Conservation (phyloP, 2,888 invertebrate species). For the Sceliomorpha sp. region DNA sequence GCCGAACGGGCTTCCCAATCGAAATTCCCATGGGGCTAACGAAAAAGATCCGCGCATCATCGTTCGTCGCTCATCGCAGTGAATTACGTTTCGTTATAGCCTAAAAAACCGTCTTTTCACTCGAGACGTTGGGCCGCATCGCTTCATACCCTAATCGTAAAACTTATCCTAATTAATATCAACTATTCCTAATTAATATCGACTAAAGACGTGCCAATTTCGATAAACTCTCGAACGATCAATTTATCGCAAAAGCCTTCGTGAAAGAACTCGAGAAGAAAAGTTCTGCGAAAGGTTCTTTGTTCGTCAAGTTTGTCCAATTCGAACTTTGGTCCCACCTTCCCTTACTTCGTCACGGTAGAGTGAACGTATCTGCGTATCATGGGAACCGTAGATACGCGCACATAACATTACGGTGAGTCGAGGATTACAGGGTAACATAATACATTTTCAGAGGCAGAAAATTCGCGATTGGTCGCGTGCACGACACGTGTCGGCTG, state of each 20-base stretch:
- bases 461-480: constrained; percentile 67
- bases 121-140: neutral
- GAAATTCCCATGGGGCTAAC: constrained; percentile 35
- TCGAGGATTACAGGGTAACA: constrained; percentile 55
- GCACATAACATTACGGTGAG: constrained; percentile 41
- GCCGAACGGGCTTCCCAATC: constrained; percentile 36
- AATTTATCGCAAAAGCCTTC: too few relatives aligned
- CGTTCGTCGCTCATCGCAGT: constrained; percentile 27
- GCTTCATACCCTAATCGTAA: too few relatives aligned
- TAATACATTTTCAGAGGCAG: constrained; percentile 61
- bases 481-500: constrained; percentile 59
- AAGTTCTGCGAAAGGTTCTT: constrained; percentile 12
- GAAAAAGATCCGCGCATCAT: constrained; percentile 52
- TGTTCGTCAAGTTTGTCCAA: constrained; percentile 33
- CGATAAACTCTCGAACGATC: too few relatives aligned
- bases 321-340: constrained; percentile 8
- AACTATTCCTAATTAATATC: too few relatives aligned
- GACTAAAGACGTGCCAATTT: too few relatives aligned
- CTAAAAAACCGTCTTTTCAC: constrained; percentile 30
- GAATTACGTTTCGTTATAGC: constrained; percentile 39
- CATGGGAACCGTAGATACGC: constrained; percentile 60
- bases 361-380: constrained; percentile 41
- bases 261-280: too few relatives aligned
- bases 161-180: too few relatives aligned
- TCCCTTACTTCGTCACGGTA: constrained; percentile 27